Conservation (phyloP, 2,797 vertebrate species). For the Tamandua tetradactyla region DNA sequence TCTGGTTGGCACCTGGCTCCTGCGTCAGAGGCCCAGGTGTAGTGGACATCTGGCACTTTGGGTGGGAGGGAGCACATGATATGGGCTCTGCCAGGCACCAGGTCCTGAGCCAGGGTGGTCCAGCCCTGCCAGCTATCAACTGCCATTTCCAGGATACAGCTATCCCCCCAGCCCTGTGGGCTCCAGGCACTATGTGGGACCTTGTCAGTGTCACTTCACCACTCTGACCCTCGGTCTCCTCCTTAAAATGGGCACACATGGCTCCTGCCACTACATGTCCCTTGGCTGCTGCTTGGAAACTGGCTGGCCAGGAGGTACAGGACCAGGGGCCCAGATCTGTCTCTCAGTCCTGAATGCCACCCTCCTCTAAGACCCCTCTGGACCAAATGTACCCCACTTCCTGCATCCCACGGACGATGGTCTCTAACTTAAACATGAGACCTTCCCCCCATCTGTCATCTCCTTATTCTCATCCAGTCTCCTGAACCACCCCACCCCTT, state of each 20-base stretch:
- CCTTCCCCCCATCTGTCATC: background rate
- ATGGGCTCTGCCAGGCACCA: too few relatives aligned
- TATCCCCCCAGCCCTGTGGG: rapidly evolving
- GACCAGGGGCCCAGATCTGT: too few relatives aligned
- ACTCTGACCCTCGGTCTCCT: background rate
- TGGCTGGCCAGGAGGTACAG: background rate
- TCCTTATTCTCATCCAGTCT: background rate
- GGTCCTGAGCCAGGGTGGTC: background rate
- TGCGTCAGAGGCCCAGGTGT: background rate
- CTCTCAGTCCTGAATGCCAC: background rate
- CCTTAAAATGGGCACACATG: background rate
- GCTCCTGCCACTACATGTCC: rapidly evolving
- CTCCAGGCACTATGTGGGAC: background rate
- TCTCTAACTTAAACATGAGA: background rate
- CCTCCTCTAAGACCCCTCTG: background rate
- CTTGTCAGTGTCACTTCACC: background rate
- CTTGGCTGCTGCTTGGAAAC: background rate
- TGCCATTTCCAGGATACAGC: background rate
- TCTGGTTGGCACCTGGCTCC: background rate
- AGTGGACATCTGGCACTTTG: rapidly evolving
- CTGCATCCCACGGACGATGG: background rate
- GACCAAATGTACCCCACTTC: rapidly evolving
- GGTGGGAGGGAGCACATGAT: too few relatives aligned
- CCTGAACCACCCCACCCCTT: rapidly evolving
- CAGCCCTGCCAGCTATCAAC: background rate